Percentiles rank a stretch among this genome's conserved stretches.
phyloP scores from a whole-genome alignment of 2,797 vertebrate genomes.

The Thripadectes ignobilis region DNA sequence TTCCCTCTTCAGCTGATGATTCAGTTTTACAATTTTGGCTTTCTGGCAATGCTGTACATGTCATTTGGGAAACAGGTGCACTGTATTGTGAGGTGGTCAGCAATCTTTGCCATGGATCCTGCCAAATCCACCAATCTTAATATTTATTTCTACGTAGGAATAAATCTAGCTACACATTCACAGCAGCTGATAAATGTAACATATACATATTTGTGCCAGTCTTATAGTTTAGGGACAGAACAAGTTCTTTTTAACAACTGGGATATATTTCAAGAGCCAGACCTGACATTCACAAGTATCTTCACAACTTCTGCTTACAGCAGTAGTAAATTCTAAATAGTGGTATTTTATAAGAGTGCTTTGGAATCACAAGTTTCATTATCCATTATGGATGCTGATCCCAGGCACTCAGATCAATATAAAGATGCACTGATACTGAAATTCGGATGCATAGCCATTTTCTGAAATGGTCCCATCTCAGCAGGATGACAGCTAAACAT shows the following conservation, averaged over 20 bases:
- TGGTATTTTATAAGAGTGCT: not conserved
- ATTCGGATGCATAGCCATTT: not conserved
- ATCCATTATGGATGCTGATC: not conserved
- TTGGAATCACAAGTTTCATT: not conserved
- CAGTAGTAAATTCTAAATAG: not conserved
- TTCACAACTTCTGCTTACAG: not conserved
- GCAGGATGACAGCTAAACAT: not conserved
- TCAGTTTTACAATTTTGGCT: not conserved
- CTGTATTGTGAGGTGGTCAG: too few species aligned
- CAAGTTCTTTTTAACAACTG: not conserved
- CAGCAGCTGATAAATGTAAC: not conserved
- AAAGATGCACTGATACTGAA: not conserved
- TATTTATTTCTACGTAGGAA: not conserved
- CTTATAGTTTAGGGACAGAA: not conserved
- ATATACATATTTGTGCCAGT: not conserved
- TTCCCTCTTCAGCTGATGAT: not conserved
- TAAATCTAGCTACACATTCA: not conserved
- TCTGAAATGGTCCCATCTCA: not conserved
- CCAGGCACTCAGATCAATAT: not conserved
- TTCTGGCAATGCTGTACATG: accelerated
- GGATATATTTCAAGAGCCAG: not conserved
- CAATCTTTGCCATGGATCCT: not conserved
- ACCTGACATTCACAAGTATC: not conserved
- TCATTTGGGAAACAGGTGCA: not conserved
- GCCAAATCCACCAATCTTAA: not conserved